A percentile compares a stretch with the other conserved stretches of the same genome.
phyloP scores from a whole-genome alignment of 2,888 invertebrate genomes.

The Drosophila robusta region DNA sequence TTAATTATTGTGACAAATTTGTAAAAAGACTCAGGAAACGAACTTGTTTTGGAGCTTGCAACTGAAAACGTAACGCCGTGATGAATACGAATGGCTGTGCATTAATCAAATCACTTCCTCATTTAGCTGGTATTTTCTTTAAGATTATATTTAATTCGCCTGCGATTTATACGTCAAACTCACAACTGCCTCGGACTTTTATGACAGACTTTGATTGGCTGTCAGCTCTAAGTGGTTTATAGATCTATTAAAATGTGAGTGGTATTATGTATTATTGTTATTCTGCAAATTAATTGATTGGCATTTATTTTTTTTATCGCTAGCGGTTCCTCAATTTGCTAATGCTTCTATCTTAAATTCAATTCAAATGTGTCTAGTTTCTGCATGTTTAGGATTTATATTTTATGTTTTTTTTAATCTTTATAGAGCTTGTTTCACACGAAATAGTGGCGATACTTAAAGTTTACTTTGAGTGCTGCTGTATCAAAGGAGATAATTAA shows the following conservation, averaged over 20 bases:
- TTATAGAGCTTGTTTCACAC: too few relatives aligned
- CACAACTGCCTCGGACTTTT: constrained; percentile 11
- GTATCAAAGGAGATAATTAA: too few relatives aligned
- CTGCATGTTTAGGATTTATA: background rate
- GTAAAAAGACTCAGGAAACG: constrained; percentile 74
- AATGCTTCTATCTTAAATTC: constrained; percentile 2
- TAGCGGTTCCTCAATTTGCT: constrained; percentile 8
- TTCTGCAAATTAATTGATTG: constrained; percentile 36
- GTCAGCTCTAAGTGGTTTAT: constrained; percentile 31
- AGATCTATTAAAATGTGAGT: constrained; percentile 31
- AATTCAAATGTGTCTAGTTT: constrained; percentile 2
- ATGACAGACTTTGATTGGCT: constrained; percentile 31
- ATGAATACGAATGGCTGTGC: constrained; percentile 24
- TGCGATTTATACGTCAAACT: constrained; percentile 47
- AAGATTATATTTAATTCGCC: constrained; percentile 47
- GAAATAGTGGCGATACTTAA: too few relatives aligned
- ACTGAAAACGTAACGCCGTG: background rate
- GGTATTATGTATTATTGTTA: constrained; percentile 15
- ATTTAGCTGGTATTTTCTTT: constrained; percentile 15
- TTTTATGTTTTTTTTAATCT: background rate
- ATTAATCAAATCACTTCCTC: constrained; percentile 69
- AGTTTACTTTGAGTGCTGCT: too few relatives aligned
- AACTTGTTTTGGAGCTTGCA: constrained; percentile 49
- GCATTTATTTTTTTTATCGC: constrained; percentile 2
- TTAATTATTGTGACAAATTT: constrained; percentile 71